Evolutionary conservation across 2,113 vertebrate species (phyloP), one percentile per base, ranked within the genome.

Genomic region (Toxotes chatareus): DNA sequence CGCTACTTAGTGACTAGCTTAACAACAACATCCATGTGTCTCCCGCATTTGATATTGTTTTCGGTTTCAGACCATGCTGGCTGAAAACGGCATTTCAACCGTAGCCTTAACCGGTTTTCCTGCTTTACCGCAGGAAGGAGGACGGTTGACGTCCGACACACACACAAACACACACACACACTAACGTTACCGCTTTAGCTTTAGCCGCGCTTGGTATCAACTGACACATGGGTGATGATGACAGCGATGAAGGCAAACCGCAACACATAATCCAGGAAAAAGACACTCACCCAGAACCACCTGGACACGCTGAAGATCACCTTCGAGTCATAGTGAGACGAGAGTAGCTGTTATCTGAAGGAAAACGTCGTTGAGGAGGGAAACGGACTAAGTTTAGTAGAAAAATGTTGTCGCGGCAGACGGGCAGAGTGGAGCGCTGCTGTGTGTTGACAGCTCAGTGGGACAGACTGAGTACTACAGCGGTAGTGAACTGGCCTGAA

Each of bases 231-330:
- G 89, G 87, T 84, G 77, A 80, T 78, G 81, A 85, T 89, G 85
- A 90, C 89, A 85, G 90, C 73, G 74, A 81, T 56, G 67, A 19
- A 75, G 74, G 76, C 27, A 27, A 27, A 71, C 61, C 57, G 56
- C 46, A 6, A 62, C 56, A 75, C 16, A 76, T 5, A 59, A 34
- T 40, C 21, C 27, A n/a, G n/a, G 6, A 8, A 19, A 14, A 77
- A 75, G 10, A 71, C 73, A 93, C 94, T 91, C 83, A 95, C 95
- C 94, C 94, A 95, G 94, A 94, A 93, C 93, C 94, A 95, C 94
- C 94, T 81, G 94, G 92, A 92, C 82, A 87, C 89, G 71, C 85
- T 89, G 89, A 94, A 86, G 93, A 96, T 96, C 95, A 95, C 93
- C 95, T 95, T 23, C 91, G 93, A 91, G 92, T 93, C 95, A 96